Conservation (phyloP, 2,113 vertebrate species). For the Notechis scutatus region DNA sequence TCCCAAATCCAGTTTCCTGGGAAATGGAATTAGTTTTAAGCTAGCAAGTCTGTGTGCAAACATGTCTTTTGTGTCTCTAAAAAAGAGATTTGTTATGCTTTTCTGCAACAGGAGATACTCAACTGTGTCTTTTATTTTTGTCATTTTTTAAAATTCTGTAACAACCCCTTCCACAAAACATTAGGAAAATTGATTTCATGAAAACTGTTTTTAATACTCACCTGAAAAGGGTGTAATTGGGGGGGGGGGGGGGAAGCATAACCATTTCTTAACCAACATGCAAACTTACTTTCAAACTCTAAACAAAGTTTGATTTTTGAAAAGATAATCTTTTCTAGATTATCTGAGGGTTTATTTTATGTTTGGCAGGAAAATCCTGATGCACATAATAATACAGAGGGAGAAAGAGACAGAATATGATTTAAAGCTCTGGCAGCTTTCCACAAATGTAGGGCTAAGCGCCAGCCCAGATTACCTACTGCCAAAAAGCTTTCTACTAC, state of each 20-base stretch:
- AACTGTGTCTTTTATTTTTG: not conserved
- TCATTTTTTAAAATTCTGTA: not conserved
- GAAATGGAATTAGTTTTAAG: not conserved
- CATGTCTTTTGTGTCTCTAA: not conserved
- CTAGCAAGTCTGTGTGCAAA: not conserved
- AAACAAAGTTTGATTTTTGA: not conserved
- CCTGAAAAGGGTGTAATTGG: not conserved
- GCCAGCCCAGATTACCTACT: not conserved
- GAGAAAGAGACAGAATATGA: constrained; percentile 7
- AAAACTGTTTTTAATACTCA: not conserved
- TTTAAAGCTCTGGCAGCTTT: constrained; percentile 22
- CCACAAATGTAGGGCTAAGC: not conserved
- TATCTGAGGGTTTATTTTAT: constrained; percentile 3
- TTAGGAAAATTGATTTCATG: not conserved
- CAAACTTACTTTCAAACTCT: not conserved
- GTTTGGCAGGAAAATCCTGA: constrained; percentile 26
- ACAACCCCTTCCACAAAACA: not conserved
- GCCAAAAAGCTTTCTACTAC: constrained; percentile 16
- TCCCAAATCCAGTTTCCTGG: not conserved
- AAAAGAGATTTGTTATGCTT: not conserved
- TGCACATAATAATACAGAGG: not conserved
- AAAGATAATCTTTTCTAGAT: not conserved
- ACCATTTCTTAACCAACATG: not conserved
- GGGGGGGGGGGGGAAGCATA: not conserved
- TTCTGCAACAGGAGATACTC: not conserved